phyloP scores from a whole-genome alignment of 2,888 invertebrate species.

The Biston betularia region DNA sequence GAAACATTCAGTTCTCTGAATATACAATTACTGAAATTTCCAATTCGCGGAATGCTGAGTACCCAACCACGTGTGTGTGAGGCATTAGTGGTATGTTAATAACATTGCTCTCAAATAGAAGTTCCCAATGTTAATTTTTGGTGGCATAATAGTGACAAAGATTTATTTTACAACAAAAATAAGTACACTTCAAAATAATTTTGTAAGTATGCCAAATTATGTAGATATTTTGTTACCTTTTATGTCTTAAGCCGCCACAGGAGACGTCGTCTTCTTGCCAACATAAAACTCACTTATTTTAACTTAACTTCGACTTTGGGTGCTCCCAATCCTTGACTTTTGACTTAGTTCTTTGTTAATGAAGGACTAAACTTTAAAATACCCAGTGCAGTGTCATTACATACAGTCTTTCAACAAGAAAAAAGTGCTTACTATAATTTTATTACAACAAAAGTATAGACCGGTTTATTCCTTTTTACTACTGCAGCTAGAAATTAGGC shows the following conservation, averaged over 20 bases:
- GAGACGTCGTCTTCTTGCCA: constrained; percentile 55
- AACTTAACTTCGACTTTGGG: constrained; percentile 75
- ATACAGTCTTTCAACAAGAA: background rate
- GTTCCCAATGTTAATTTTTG: too few relatives aligned
- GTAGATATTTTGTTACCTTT: constrained; percentile 22
- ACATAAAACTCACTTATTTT: constrained; percentile 80
- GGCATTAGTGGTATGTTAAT: too few relatives aligned
- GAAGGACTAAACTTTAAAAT: constrained; percentile 56
- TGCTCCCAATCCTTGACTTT: constrained; percentile 68
- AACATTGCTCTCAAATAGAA: too few relatives aligned
- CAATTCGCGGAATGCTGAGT: too few relatives aligned
- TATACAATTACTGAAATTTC: too few relatives aligned
- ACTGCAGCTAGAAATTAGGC: too few relatives aligned
- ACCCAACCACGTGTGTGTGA: too few relatives aligned
- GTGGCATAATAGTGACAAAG: too few relatives aligned
- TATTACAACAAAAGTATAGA: background rate
- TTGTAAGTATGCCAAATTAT: too few relatives aligned
- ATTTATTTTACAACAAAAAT: too few relatives aligned
- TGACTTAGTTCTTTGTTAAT: constrained; percentile 66
- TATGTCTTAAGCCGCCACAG: constrained; percentile 44
- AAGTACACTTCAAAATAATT: too few relatives aligned
- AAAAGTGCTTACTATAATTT: background rate
- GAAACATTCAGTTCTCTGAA: too few relatives aligned
- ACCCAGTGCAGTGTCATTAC: constrained; percentile 26
- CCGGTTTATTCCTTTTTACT: background rate